A percentile compares a stretch with the other conserved stretches of the same genome.
Evolutionary conservation across 2,888 invertebrate genomes (phyloP).

Genomic region (Smittia aterrima): DNA sequence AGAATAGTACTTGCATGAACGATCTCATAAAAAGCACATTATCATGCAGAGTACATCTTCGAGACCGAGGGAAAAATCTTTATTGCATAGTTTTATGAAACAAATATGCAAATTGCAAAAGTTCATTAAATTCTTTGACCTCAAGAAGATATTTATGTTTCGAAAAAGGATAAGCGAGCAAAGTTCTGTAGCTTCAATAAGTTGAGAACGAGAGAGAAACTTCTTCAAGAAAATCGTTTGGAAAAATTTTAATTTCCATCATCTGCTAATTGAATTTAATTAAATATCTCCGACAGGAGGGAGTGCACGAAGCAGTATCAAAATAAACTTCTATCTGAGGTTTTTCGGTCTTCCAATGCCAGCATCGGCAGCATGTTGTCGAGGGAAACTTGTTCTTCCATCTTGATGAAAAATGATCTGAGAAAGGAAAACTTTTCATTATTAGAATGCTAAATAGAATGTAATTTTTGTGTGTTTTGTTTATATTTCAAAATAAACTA

Average conservation of each 20-base stretch:
- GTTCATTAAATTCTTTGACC: conserved; percentile 38
- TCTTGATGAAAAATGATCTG: background rate
- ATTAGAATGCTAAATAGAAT: conserved; percentile 26
- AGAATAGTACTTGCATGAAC: background rate
- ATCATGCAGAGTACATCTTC: background rate
- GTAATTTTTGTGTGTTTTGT: conserved; percentile 22
- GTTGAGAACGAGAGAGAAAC: background rate
- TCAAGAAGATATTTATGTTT: conserved; percentile 14
- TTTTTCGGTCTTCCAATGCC: background rate
- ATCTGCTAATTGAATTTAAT: conserved; percentile 18
- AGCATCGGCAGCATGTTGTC: background rate
- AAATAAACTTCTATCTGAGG: background rate
- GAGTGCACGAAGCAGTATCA: background rate
- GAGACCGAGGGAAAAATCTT: background rate
- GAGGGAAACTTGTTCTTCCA: background rate
- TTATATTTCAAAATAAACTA: conserved; percentile 3
- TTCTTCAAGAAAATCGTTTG: background rate
- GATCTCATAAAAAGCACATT: background rate
- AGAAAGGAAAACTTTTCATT: background rate
- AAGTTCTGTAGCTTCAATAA: background rate
- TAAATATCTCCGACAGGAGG: background rate
- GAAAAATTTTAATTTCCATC: background rate
- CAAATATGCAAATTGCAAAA: conserved; percentile 38
- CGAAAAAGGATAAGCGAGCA: background rate
- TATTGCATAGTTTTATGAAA: conserved; percentile 36